Percentiles rank a stretch among this genome's conserved stretches.
Conservation (phyloP, 2,888 invertebrate genomes). For the Calephelis perditalis region DNA sequence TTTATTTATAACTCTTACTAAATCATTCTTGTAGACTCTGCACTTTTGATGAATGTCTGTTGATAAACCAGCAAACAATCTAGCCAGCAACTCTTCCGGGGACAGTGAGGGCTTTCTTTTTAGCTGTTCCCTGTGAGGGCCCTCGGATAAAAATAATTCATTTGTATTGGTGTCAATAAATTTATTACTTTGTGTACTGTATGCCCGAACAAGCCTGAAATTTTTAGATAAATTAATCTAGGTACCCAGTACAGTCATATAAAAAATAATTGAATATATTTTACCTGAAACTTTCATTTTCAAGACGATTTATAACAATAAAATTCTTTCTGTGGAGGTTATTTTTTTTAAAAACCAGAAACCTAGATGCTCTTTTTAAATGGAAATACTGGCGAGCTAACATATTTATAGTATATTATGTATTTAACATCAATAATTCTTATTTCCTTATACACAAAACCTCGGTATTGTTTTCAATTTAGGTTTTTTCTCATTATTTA, state of each 20-base stretch:
- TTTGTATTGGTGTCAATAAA: conserved; percentile 4
- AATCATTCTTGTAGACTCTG: conserved; percentile 67
- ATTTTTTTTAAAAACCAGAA: not conserved
- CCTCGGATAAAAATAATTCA: conserved; percentile 27
- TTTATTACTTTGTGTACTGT: not conserved
- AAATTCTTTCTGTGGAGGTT: not conserved
- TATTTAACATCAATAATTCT: too few species aligned
- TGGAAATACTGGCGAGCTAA: not conserved
- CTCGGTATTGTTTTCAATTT: not conserved
- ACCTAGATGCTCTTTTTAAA: not conserved
- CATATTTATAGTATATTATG: not conserved
- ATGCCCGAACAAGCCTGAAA: not conserved
- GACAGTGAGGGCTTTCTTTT: conserved; percentile 25
- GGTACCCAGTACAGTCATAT: too few species aligned
- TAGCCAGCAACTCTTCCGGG: conserved; percentile 56
- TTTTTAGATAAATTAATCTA: too few species aligned
- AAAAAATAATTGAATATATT: too few species aligned
- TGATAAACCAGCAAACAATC: conserved; percentile 54
- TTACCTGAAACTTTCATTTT: too few species aligned
- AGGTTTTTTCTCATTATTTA: too few species aligned
- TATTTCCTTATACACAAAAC: not conserved
- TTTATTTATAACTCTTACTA: conserved; percentile 51
- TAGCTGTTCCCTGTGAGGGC: conserved; percentile 18
- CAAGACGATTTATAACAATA: too few species aligned
- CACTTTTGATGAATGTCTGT: conserved; percentile 61